Base-by-base conservation (phyloP, 2,113 vertebrate genomes). In the Odobenus rosmarus region DNA sequence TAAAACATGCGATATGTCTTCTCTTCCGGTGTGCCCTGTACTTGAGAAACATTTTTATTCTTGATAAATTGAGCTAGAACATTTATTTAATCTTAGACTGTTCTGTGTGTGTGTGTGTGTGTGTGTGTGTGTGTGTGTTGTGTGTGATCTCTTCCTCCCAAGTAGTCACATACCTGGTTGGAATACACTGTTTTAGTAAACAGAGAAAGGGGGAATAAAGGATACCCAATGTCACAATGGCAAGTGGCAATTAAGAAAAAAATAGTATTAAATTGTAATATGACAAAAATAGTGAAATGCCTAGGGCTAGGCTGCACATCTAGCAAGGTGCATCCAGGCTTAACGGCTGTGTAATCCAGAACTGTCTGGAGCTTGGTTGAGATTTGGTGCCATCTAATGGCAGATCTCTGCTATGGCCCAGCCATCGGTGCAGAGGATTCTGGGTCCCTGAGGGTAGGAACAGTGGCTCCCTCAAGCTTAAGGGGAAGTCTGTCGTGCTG, bases 331-430 rank as follows among this genome's bases (percentile, higher is more conserved):
- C 16, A 7, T 69, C 24, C 15, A 16, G 8, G 12, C 28, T 28
- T 53, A 55, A 55, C 31, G 18, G 8, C 33, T 59, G 0, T 2
- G 2, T 3, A 49, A 67, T 9, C 21, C 23, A 76, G 16, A 42
- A 4, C 21, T 19, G 15, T 12, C 23, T 36, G 8, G 51, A 31
- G 49, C 39, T 84, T 59, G n/a, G 28, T 12, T 86, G 69, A 92
- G 33, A 24, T 84, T 79, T 97, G 88, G 64, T 64, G 96, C 97
- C 97, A 97, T 46, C 97, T 97, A 87, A 64, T 95, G 98, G 76
- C 49, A 42, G 12, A 21, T 90, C 96, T 94, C 76, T 64, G 14
- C 4, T 46, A 62, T 51, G 33, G 61, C 16, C 28, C 28, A 87
- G 89, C 19, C 83, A 31, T 23, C 24, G 31, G 7, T 33, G 53